Conservation (phyloP, 2,888 invertebrate genomes). For the Patella caerulea region DNA sequence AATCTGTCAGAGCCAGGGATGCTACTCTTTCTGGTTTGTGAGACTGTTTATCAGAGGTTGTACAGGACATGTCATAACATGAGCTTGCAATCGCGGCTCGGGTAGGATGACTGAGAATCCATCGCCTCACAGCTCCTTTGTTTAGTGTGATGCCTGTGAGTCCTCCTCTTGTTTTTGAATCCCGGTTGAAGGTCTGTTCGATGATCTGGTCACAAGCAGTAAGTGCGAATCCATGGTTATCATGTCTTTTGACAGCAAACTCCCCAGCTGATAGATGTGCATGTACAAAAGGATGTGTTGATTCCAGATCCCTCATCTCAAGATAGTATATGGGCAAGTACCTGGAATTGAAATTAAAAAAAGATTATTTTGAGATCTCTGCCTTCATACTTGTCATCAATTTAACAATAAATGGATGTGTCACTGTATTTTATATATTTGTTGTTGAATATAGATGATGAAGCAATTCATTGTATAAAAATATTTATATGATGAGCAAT, state of each 20-base stretch:
- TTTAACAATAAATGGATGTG: too few species aligned
- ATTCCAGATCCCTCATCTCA: conserved; percentile 3
- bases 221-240: neutral
- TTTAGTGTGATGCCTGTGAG: conserved; percentile 15
- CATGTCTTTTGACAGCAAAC: conserved; percentile 3
- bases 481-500: too few species aligned
- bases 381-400: too few species aligned
- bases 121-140: conserved; percentile 14
- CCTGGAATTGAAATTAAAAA: too few species aligned
- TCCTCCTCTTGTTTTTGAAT: conserved; percentile 18
- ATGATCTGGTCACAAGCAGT: conserved; percentile 8
- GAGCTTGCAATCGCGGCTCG: conserved; percentile 8
- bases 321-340: neutral
- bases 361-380: too few species aligned
- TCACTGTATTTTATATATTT: too few species aligned
- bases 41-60: neutral
- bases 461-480: too few species aligned
- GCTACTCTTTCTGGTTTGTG: neutral
- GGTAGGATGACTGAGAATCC: neutral
- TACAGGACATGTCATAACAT: conserved; percentile 4
- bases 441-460: too few species aligned
- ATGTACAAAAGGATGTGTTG: conserved; percentile 10
- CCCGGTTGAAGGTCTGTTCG: conserved; percentile 14
- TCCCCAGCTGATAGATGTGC: neutral
- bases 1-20: neutral